Evolutionary conservation across 2,888 invertebrate genomes (phyloP), one percentile per base, ranked within the genome.

Genomic region (Eumacrocentrus americanus): DNA sequence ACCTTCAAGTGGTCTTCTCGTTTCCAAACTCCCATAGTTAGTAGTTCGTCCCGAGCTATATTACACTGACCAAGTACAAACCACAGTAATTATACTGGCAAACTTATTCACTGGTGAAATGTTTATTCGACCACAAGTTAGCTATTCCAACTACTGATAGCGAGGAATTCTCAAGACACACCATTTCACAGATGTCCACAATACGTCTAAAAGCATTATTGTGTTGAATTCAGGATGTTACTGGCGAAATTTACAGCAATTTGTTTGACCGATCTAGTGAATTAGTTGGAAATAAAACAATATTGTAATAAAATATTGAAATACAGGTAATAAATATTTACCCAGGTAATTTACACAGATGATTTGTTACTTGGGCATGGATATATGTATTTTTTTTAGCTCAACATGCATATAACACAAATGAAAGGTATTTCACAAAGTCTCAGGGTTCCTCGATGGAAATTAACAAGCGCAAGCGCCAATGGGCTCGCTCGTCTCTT

Each of bases 41-140:
- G 50, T 50, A n/a, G n/a, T n/a, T n/a, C n/a, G 29, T 52, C 37
- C 9, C 1, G 35, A 56, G 50, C 40, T 61, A 54, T 61, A 51
- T 61, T 55, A 47, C 29, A 55, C 25, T 29, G 35, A 37, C 38
- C 54, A 42, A 51, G 51, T 58, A 16, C 46, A 38, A 48, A 57
- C 58, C 54, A 53, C 59, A 60, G 62, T 60, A 59, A 62, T 67
- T 61, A 65, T 58, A 51, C 23, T 22, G 25, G 58, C 42, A 51
- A 64, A 65, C 56, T 65, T 64, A 67, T 61, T 65, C 58, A 44
- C 35, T 47, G 59, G 20, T 29, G 53, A 65, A 37, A 65, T 65
- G 62, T 65, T 64, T 57, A 62, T 58, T 44, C 63, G 50, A 60
- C 65, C 63, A 22, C 65, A 67, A 65, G 59, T 64, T 62, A 57